Evolutionary conservation across 1,140 invertebrate species (phyloP), one percentile per base, ranked within the genome.

Genomic region (Coelopa frigida): DNA sequence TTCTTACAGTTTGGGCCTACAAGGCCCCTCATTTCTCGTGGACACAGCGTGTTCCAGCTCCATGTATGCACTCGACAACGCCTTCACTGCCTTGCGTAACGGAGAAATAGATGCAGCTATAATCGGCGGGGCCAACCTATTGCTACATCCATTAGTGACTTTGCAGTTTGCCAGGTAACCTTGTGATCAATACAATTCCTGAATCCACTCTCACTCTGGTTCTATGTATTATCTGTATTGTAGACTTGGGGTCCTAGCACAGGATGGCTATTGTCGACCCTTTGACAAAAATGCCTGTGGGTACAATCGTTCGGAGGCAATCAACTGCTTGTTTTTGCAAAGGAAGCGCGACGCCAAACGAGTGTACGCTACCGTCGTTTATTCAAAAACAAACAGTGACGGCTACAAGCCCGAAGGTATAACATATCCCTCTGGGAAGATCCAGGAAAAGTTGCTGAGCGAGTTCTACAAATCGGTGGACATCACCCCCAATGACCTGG

Each of bases 21-120:
- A 76, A 48, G 84, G 84, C 22, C 90, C 90, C 0, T 92, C 89
- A 40, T 87, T 84, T 66, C 72, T 84, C 5, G 74, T 93, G 2
- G 93, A 97, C 59, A 87, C 89, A 11, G 89, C 91, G 7, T 96
- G 92, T 71, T 91, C 87, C 35, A 94, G 91, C 22, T 90, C 89
- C 48, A 73, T 92, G 43, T 80, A 84, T 48, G 92, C 90, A 0
- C 56, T 97, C 11, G 83, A 92, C 56, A 80, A 89, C 53, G 93
- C 90, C 4, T 84, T 88, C 50, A 75, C 75, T 46, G 78, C 83
- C 1, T 83, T 97, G 2, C 73, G 78, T 23, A 76, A 77, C 35
- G 89, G 87, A 1, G 74, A 82, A 43, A 92, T 89, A 62, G 91
- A 96, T 46, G 77, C 80, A 11, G 92, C 92, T 3, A 80, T 97